Evolutionary conservation across 2,797 vertebrate species (phyloP).

Genomic region (Erithacus rubecula): DNA sequence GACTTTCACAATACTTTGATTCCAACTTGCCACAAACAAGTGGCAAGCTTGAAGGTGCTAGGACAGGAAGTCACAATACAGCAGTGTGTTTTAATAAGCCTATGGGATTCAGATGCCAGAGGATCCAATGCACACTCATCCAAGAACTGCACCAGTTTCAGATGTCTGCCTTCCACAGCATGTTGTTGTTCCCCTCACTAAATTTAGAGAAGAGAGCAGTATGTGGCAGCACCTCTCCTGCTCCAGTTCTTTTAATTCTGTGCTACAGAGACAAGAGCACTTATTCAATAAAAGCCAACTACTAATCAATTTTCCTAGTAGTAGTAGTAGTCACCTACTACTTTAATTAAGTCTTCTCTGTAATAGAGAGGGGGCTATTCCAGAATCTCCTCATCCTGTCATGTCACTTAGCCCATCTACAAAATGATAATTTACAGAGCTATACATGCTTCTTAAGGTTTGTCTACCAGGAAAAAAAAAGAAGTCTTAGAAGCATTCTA

Average conservation of each 20-base stretch:
- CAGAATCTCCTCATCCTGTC: neutral
- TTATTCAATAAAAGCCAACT: neutral
- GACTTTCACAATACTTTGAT: conserved; percentile 17
- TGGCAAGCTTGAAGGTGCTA: neutral
- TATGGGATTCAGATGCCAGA: neutral
- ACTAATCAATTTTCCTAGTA: neutral
- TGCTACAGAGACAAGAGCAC: neutral
- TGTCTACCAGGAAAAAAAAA: neutral
- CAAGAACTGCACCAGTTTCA: neutral
- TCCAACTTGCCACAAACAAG: neutral
- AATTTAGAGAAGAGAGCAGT: neutral
- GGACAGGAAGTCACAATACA: neutral
- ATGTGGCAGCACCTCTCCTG: neutral
- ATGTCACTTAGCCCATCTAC: neutral
- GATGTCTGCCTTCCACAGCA: neutral
- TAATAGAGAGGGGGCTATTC: neutral
- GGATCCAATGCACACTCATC: neutral
- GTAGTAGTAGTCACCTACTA: neutral
- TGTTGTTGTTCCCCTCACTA: neutral
- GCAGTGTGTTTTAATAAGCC: neutral
- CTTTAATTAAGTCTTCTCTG: neutral
- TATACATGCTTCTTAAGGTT: neutral
- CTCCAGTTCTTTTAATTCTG: neutral
- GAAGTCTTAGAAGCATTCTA: neutral
- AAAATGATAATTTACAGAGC: conserved; percentile 5